phyloP scores from a whole-genome alignment of 2,113 vertebrate species.

The Egretta garzetta region DNA sequence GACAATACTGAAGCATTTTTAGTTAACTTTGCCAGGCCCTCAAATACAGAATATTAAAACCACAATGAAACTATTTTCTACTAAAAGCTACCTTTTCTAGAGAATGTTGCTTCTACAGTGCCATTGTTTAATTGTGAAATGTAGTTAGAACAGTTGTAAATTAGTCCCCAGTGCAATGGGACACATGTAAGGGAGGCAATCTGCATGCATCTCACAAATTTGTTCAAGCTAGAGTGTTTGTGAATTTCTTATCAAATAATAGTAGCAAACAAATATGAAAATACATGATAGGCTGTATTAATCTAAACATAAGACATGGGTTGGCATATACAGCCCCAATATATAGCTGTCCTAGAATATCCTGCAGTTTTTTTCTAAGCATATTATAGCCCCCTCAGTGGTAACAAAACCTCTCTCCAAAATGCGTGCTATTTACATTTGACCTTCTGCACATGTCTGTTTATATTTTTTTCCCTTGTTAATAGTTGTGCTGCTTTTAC shows the following conservation, averaged over 20 bases:
- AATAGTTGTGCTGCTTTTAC: background rate
- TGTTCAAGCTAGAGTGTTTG: background rate
- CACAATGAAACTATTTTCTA: background rate
- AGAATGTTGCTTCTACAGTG: background rate
- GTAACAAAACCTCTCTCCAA: background rate
- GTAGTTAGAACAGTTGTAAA: background rate
- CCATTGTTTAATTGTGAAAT: background rate
- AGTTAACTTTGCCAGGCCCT: background rate
- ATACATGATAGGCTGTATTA: background rate
- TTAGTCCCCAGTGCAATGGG: background rate
- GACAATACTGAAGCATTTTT: background rate
- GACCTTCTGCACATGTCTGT: rapidly evolving
- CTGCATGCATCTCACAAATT: background rate
- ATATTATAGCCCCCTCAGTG: background rate
- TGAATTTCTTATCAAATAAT: background rate
- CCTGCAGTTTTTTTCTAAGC: background rate
- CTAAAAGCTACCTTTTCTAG: background rate
- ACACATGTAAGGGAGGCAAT: background rate
- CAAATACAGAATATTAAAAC: background rate
- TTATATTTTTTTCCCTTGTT: background rate
- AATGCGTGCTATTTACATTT: rapidly evolving
- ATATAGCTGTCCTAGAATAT: background rate
- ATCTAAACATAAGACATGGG: background rate
- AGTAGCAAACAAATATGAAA: background rate
- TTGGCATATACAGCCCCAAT: background rate